Evolutionary conservation across 2,888 invertebrate species (phyloP).

Genomic region (Periphyllus acericola): DNA sequence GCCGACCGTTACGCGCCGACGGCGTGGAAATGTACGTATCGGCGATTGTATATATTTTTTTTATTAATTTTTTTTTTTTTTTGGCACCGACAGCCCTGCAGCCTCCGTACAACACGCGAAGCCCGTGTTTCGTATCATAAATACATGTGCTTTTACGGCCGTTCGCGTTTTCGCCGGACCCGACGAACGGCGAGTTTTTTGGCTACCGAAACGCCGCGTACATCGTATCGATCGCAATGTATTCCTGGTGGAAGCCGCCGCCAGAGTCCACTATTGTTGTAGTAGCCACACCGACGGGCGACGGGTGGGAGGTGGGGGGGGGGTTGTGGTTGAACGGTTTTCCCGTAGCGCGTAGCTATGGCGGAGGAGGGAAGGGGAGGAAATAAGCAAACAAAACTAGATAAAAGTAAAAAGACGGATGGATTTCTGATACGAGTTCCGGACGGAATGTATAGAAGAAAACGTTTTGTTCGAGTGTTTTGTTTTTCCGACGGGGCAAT

Average conservation of each 20-base stretch:
- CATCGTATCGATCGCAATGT: neutral
- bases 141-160: neutral
- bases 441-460: neutral
- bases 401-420: neutral
- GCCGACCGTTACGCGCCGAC: too few relatives aligned
- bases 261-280: too few relatives aligned
- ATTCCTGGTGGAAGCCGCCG: too few relatives aligned
- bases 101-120: neutral
- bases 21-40: too few relatives aligned
- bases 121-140: too few relatives aligned
- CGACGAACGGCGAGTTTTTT: neutral
- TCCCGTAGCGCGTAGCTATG: too few relatives aligned
- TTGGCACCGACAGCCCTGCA: constrained; percentile 6
- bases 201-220: neutral
- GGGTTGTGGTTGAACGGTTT: too few relatives aligned
- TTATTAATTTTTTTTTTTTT: neutral
- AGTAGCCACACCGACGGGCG: too few relatives aligned
- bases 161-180: neutral
- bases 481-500: neutral
- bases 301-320: too few relatives aligned
- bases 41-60: too few relatives aligned
- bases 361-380: neutral
- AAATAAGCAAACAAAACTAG: neutral
- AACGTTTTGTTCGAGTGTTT: neutral
- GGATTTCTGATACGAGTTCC: neutral